Evolutionary conservation across 2,888 invertebrate genomes (phyloP).

Genomic region (Dascillus cervinus): DNA sequence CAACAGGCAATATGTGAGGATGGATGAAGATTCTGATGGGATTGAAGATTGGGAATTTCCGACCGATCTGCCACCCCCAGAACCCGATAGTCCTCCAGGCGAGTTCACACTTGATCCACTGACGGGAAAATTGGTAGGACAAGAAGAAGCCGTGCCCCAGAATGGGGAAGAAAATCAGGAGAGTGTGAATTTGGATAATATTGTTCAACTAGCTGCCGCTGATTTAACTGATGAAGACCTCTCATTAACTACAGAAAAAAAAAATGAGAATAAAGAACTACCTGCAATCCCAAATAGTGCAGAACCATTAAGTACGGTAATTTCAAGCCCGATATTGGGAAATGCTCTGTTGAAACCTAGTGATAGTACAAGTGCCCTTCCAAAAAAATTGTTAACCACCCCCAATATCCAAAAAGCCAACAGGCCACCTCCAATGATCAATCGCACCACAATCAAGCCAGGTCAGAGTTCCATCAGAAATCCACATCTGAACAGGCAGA

Average conservation of each 20-base stretch:
- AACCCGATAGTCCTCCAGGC: conserved; percentile 57
- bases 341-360: conserved; percentile 33
- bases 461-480: conserved; percentile 7
- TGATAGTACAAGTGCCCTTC: conserved; percentile 9
- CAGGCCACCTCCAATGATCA: conserved; percentile 7
- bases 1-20: conserved; percentile 7
- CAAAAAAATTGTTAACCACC: conserved; percentile 12
- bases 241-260: neutral
- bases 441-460: conserved; percentile 13
- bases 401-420: conserved; percentile 29
- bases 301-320: neutral
- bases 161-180: conserved; percentile 16
- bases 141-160: conserved; percentile 22
- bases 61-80: conserved; percentile 45
- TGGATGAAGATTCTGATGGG: conserved; percentile 42
- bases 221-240: conserved; percentile 20
- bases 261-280: neutral
- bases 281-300: neutral
- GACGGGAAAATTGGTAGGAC: conserved; percentile 48
- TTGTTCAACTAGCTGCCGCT: conserved; percentile 37
- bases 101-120: conserved; percentile 65
- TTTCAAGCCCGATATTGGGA: conserved; percentile 29
- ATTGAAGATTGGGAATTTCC: conserved; percentile 63
- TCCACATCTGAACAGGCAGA: neutral
- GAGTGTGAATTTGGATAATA: conserved; percentile 29